Evolutionary conservation across 2,888 invertebrate species (phyloP).

Genomic region (Operophtera brumata): DNA sequence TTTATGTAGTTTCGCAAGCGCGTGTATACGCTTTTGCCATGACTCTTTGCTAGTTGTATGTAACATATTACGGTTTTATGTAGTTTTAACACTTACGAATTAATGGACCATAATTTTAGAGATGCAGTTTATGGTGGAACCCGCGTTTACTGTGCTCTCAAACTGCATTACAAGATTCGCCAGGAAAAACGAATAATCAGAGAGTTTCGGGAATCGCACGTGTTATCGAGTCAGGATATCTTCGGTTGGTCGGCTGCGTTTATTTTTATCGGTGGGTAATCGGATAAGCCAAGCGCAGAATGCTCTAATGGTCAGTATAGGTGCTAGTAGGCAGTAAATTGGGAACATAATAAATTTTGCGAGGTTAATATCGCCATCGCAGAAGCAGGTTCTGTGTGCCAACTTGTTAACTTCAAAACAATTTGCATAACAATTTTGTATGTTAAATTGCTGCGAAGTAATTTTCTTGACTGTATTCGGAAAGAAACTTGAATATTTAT

Average conservation of each 20-base stretch:
- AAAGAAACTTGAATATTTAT: slow-evolving; percentile 8
- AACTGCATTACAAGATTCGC: background rate
- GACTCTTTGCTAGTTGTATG: slow-evolving; percentile 39
- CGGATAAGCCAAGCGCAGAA: slow-evolving; percentile 28
- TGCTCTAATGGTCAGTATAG: slow-evolving; percentile 38
- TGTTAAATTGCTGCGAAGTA: slow-evolving; percentile 3
- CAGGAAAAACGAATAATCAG: slow-evolving; percentile 10
- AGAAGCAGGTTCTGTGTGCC: slow-evolving; percentile 44
- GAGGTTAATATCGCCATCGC: slow-evolving; percentile 44
- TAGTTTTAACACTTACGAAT: slow-evolving; percentile 27
- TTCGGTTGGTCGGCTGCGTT: slow-evolving; percentile 19
- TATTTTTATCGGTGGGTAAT: slow-evolving; percentile 35
- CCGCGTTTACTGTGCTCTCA: background rate
- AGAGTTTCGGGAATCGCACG: slow-evolving; percentile 21
- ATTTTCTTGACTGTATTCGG: background rate
- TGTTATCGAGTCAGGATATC: slow-evolving; percentile 26
- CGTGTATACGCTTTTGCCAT: too few species aligned
- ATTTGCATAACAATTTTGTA: slow-evolving; percentile 53
- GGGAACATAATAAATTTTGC: slow-evolving; percentile 56
- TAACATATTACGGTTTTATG: slow-evolving; percentile 37
- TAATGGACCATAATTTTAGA: slow-evolving; percentile 37
- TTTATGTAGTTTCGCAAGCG: too few species aligned
- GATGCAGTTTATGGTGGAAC: slow-evolving; percentile 11
- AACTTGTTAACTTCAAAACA: slow-evolving; percentile 49
- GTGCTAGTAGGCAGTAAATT: slow-evolving; percentile 44